Base-by-base conservation (phyloP, 2,888 invertebrate genomes). In the Piscicola geometra region DNA sequence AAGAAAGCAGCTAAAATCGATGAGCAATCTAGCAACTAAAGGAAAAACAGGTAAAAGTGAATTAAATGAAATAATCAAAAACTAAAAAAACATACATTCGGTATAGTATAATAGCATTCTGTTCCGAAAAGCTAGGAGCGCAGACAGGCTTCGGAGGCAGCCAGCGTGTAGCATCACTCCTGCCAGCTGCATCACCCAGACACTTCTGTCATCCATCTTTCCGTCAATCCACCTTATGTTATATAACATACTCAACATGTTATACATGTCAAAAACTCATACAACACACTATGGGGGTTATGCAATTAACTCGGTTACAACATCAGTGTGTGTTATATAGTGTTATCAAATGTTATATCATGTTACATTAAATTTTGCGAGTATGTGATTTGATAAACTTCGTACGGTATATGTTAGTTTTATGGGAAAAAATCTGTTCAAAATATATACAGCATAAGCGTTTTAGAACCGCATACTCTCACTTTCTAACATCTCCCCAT, bases 151-250 rank as follows among this genome's bases (percentile, higher is more conserved):
- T 56, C 60, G 5, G 60, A 56, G 60, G 25, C 25, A 56, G 60
- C 60, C 60, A 25, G 25, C 5, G 60, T 3, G 60, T 56, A 56
- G 60, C 60, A 56, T 15, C 25, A 56, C 60, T 56, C 60, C 12
- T 15, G n/a, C 60, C 60, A 56, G 60, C 60, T 56, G 60, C 60
- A 41, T 56, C 60, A 56, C 60, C 60, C 60, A 56, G 60, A 56
- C 60, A 25, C 50, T 56, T 56, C 5, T 56, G 60, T 21, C 60
- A 18, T 21, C 25, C 25, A 56, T 41, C 41, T n/a, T n/a, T n/a
- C 50, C 50, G 21, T 47, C 60, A 9, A 56, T 56, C 60, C 5
- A 5, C 25, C 60, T 25, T 5, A 3, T 25, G n/a, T 56, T 21
- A 56, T 56, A 56, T 25, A 56, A 9, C 3, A 25, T 21, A 56